Evolutionary conservation across 2,888 invertebrate genomes (phyloP), one percentile per base, ranked within the genome.

Genomic region (Chaetogeoica ovagalla): DNA sequence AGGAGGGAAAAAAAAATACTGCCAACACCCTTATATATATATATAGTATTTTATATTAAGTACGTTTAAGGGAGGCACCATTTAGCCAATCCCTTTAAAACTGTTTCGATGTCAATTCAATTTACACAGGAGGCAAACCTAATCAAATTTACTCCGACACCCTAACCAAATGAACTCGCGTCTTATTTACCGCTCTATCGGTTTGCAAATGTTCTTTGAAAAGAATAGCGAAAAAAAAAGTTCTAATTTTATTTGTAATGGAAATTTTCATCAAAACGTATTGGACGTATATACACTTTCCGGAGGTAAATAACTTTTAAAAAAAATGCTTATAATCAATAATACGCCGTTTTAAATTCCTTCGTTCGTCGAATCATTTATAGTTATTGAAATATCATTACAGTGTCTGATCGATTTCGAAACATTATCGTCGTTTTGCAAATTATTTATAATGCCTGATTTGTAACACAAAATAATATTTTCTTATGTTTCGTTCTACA

Each of bases 11-110:
- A 63, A 65, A 63, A 63, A 9, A 66, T 13, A 57, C 66, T 21
- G 19, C 23, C 68, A n/a, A 62, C 52, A 60, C 62, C 52, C 30
- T 17, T 63, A 60, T 48, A 59, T 17, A 19, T 48, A 11, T 43
- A 11, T 43, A 69, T 21, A 23, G 76, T 63, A 55, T 70, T 70
- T 70, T 79, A 79, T 70, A 70, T 77, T 69, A 70, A 79, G 69
- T 52, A 69, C 62, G 60, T 59, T 37, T 19, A 52, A 19, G 68
- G 48, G 48, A n/a, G 48, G 66, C 37, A 30, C 30, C 62, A 60
- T 77, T 69, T 69, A 62, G 48, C 77, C 77, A 79, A 79, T 70
- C 63, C 77, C 55, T 79, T 79, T 79, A 79, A 79, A 79, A 79
- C 77, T 39, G 70, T 79, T 79, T 79, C 77, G 77, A 70, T 70